A percentile compares a stretch with the other conserved stretches of the same genome.
phyloP scores from a whole-genome alignment of 2,888 invertebrate species.

The Cheilosia variabilis region DNA sequence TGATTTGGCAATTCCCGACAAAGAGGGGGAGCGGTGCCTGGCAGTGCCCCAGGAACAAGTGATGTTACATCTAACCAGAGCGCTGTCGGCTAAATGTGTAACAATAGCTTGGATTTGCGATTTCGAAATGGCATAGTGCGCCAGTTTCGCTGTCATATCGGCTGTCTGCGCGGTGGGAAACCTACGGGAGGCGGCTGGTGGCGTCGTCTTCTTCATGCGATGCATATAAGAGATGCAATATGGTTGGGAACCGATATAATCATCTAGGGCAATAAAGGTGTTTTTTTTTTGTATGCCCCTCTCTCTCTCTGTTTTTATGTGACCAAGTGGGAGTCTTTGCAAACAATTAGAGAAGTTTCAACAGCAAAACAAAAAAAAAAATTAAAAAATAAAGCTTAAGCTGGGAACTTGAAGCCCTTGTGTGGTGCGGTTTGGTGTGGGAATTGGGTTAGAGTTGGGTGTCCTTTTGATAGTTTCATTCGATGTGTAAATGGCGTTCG shows the following conservation, averaged over 20 bases:
- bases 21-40: neutral
- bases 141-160: slow-evolving; percentile 67
- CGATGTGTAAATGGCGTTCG: no score
- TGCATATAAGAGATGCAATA: slow-evolving; percentile 15
- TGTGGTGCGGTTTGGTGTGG: slow-evolving; percentile 27
- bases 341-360: slow-evolving; percentile 56
- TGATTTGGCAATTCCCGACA: slow-evolving; percentile 62
- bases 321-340: slow-evolving; percentile 59
- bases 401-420: slow-evolving; percentile 58
- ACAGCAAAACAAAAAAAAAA: slow-evolving; percentile 1
- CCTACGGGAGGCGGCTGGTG: slow-evolving; percentile 20
- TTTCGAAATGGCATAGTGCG: slow-evolving; percentile 71
- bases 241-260: slow-evolving; percentile 65
- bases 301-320: slow-evolving; percentile 31
- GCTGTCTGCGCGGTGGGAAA: slow-evolving; percentile 45
- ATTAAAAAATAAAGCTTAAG: neutral
- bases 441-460: slow-evolving; percentile 45
- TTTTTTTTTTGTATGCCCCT: slow-evolving; percentile 14
- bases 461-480: slow-evolving; percentile 14
- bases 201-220: slow-evolving; percentile 24
- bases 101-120: slow-evolving; percentile 60
- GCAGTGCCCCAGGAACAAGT: slow-evolving; percentile 36
- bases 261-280: slow-evolving; percentile 55
- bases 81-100: slow-evolving; percentile 57
- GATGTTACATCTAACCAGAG: slow-evolving; percentile 45